Conservation (phyloP, 2,888 invertebrate genomes). For the Orthosia gracilis region DNA sequence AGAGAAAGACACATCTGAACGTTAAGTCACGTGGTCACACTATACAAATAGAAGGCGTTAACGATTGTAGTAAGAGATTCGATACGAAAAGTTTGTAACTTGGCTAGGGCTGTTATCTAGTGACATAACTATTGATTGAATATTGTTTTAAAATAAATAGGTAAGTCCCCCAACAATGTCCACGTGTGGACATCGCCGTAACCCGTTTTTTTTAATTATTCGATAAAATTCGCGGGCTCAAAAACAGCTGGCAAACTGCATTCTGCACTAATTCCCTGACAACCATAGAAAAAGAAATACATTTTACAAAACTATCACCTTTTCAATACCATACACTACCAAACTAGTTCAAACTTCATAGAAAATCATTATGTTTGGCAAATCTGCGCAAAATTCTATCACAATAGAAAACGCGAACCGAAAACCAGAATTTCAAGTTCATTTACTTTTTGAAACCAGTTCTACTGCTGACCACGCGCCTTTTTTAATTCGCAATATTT, state of each 20-base stretch:
- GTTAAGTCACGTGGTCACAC: no score
- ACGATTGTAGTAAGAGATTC: no score
- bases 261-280: constrained; percentile 43
- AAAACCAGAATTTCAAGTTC: constrained; percentile 86
- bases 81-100: no score
- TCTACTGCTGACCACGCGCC: constrained; percentile 87
- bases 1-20: no score
- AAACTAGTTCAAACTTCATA: constrained; percentile 80
- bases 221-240: constrained; percentile 14
- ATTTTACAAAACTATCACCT: constrained; percentile 52
- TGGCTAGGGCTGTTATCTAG: background rate
- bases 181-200: background rate
- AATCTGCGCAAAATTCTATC: constrained; percentile 82
- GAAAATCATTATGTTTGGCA: constrained; percentile 85
- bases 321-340: constrained; percentile 79
- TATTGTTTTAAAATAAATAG: background rate
- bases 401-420: constrained; percentile 67
- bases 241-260: constrained; percentile 47
- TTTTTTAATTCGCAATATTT: constrained; percentile 83
- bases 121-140: background rate
- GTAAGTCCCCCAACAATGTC: background rate
- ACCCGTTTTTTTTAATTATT: constrained; percentile 17
- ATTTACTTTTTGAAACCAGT: constrained; percentile 78
- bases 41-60: no score
- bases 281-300: constrained; percentile 41